Base-by-base conservation (phyloP, 2,888 invertebrate species). In the Homarus gammarus region DNA sequence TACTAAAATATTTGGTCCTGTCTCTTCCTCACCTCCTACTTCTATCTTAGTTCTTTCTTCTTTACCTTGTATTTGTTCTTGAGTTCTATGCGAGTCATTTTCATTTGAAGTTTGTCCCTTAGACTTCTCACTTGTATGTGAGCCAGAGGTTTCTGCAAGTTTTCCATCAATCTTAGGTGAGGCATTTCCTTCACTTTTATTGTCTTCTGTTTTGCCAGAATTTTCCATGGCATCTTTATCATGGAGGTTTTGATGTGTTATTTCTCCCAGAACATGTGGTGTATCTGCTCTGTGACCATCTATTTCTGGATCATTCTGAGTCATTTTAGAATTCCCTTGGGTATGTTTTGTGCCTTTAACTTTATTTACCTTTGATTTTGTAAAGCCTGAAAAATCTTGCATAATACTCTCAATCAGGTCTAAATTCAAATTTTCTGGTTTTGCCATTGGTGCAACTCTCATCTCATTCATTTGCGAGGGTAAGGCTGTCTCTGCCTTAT, bases 391-490 rank as follows among this genome's bases (percentile, higher is more conserved):
- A 68, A 68, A 68, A 18, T 68, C 68, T 10, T 18, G 68, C 68
- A 68, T 68, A 68, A 68, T 68, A 18, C 68, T 68, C 68, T 68
- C 68, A 18, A 68, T 68, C 8, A 68, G 31, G 18, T 68, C 68
- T 72, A 27, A n/a, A 38, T 72, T 72, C 22, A 72, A 72, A 22
- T 33, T 72, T 5, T 72, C 31, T 10, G 72, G 15, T 27, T 27
- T 72, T 27, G 72, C 72, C 31, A 31, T 8, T 27, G 72, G 31
- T 72, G 72, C 31, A 3, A 56, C 22, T 12, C 56, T 12, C 56
- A 12, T 56, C 22, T 18, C 12, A 22, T 12, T 3, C 56, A 18
- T 22, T 56, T 56, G 18, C 3, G 56, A 56, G 18, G 56, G 3
- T 12, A 12, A 44, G 18, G 56, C 18, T 18, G 56, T 18, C 56